Base-by-base conservation (phyloP, 53 echinoderm and acorn worm genomes). In the Stichopus horrens region DNA sequence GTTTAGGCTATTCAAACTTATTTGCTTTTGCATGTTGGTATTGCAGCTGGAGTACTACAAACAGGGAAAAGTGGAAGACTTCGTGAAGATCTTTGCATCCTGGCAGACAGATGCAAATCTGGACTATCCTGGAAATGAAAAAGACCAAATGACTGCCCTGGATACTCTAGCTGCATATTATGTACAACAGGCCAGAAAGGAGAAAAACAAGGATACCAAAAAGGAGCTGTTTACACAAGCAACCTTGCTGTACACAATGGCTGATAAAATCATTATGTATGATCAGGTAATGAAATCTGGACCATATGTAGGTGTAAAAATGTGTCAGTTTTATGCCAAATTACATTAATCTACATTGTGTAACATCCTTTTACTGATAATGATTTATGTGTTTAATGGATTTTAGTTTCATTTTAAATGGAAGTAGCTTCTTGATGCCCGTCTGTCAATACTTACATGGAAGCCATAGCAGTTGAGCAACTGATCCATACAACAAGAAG, bases 141-240 rank as follows among this genome's bases (percentile, higher is more conserved):
- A 97, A 76, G 97, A 97, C 83, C 97, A 97, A 93, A 97, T 97
- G 97, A 97, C 97, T 5, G 95, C 97, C 9, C 80, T 97, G 75
- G 97, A 97, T 86, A 97, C 95, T 18, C 92, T 97, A 79, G 97
- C 95, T 68, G 97, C 97, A 0, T 97, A 97, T 90, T 97, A 97
- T 82, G 97, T 97, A 66, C 95, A 97, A 86, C 97, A 94, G 92
- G 97, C 97, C 5, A 86, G 95, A 14, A 97, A 97, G 86, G 95
- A 95, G 89, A 95, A 97, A 89, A 95, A 95, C 89, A 95, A 97
- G 77, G 97, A 97, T 79, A 87, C 92, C 63, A 97, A 95, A 89
- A 97, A 97, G 86, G 97, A 97, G 59, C 76, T 97, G 76, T 97
- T 97, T 83, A 97, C 97, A 37, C 97, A 94, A 78, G 97, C 97